phyloP scores from a whole-genome alignment of 2,888 invertebrate species.

The Ametastegia equiseti region DNA sequence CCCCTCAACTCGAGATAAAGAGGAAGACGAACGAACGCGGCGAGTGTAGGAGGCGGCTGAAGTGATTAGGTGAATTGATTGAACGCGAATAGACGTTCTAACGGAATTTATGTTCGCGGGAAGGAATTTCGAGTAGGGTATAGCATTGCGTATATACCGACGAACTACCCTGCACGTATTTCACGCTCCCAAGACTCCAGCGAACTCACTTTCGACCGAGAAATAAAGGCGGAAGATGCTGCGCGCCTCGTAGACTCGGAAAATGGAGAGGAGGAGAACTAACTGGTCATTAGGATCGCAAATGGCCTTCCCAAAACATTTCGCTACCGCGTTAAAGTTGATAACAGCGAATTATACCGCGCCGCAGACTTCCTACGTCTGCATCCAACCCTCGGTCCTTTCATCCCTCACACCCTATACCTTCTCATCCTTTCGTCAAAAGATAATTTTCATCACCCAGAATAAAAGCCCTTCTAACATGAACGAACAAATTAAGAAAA shows the following conservation, averaged over 20 bases:
- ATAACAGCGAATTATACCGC: conserved; percentile 32
- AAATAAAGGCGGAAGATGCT: conserved; percentile 44
- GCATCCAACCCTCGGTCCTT: no score
- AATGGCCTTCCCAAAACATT: conserved; percentile 39
- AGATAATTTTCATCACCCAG: background rate
- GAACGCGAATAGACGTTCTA: background rate
- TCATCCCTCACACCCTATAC: conserved; percentile 7
- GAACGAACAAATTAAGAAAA: background rate
- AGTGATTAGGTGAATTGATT: conserved; percentile 34
- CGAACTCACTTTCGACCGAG: conserved; percentile 36
- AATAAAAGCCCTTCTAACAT: background rate
- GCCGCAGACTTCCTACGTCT: background rate
- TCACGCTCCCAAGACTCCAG: background rate
- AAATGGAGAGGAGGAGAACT: background rate
- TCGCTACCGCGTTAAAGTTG: conserved; percentile 30
- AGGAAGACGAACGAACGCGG: background rate
- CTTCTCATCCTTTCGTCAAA: background rate
- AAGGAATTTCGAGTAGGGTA: conserved; percentile 30
- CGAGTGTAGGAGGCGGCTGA: background rate
- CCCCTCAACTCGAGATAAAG: background rate
- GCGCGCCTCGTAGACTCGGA: conserved; percentile 20
- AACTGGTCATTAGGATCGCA: conserved; percentile 45
- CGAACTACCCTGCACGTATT: background rate
- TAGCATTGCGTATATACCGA: background rate
- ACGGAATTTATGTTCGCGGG: conserved; percentile 14